Evolutionary conservation across 2,888 invertebrate genomes (phyloP).

Genomic region (Neoascia interrupta): DNA sequence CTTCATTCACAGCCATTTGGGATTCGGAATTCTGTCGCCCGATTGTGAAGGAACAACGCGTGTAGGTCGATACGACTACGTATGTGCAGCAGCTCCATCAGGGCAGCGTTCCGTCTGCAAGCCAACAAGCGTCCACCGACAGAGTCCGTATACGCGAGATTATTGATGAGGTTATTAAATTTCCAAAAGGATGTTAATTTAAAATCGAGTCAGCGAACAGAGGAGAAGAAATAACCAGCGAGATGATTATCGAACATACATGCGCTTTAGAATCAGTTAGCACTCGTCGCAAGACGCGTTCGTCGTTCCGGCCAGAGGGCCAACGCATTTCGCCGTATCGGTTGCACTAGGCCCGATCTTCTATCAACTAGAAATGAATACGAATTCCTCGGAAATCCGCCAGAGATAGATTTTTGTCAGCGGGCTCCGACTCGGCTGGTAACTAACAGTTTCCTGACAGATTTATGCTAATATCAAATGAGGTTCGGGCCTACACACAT

Average conservation of each 20-base stretch:
- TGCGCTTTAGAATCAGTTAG: conserved; percentile 68
- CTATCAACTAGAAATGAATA: conserved; percentile 56
- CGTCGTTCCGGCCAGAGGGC: conserved; percentile 19
- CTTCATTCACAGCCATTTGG: conserved; percentile 28
- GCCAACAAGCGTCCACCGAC: conserved; percentile 32
- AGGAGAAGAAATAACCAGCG: conserved; percentile 69
- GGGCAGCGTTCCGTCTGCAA: conserved; percentile 24
- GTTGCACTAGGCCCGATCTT: conserved; percentile 42
- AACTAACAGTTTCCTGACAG: conserved; percentile 65
- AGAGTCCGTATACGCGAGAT: no score
- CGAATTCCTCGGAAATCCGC: conserved; percentile 56
- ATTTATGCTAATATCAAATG: conserved; percentile 70
- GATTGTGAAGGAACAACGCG: conserved; percentile 63
- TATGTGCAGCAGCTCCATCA: conserved; percentile 32
- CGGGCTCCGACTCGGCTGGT: conserved; percentile 30
- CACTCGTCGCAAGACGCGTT: conserved; percentile 44
- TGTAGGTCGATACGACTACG: conserved; percentile 55
- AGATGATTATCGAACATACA: conserved; percentile 71
- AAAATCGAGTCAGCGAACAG: conserved; percentile 69
- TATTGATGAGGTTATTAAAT: conserved; percentile 72
- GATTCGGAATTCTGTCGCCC: conserved; percentile 58
- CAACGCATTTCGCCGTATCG: conserved; percentile 69
- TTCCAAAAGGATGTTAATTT: conserved; percentile 72
- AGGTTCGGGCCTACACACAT: conserved; percentile 52
- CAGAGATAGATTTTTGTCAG: conserved; percentile 66